Percentiles rank a stretch among this genome's conserved stretches.
These are phyloP conservation scores for Drosophila yakuba DNA, from an alignment of 1,140 invertebrate genomes.

Conservation along the genomic window DNA sequence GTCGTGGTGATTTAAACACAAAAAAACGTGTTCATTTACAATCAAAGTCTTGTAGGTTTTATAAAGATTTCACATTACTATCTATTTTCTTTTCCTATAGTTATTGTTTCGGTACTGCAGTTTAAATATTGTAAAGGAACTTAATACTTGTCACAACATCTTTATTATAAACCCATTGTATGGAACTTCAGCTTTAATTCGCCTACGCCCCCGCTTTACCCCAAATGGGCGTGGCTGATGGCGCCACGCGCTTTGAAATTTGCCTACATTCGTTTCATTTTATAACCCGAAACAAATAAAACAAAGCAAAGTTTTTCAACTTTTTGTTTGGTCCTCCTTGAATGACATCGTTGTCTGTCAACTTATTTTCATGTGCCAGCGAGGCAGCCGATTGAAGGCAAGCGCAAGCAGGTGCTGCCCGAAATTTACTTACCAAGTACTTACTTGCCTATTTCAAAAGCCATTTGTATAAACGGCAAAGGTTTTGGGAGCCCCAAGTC, in stretches of 20 bases:
- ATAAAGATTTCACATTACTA: too few relatives aligned
- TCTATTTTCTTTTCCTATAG: too few relatives aligned
- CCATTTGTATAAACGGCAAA: constrained; percentile 65
- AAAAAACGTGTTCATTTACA: background rate
- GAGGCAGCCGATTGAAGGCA: constrained; percentile 28
- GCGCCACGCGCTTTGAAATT: constrained; percentile 50
- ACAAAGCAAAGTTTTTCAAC: constrained; percentile 74
- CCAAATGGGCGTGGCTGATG: constrained; percentile 43
- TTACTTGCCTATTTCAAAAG: constrained; percentile 77
- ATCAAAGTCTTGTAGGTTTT: too few relatives aligned
- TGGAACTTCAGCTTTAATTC: background rate
- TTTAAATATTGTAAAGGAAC: too few relatives aligned
- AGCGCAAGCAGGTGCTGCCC: constrained; percentile 46
- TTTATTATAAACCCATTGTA: constrained; percentile 10
- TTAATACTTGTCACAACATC: too few relatives aligned
- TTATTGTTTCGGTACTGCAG: too few relatives aligned
- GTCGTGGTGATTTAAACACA: too few relatives aligned
- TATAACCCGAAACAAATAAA: constrained; percentile 76
- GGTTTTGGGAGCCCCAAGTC: constrained; percentile 9
- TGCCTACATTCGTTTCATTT: constrained; percentile 72
- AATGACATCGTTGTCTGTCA: constrained; percentile 73
- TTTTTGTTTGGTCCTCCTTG: constrained; percentile 62
- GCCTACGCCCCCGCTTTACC: background rate
- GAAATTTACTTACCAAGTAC: constrained; percentile 80
- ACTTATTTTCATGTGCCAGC: constrained; percentile 71